Evolutionary conservation across 2,888 invertebrate species (phyloP).

Genomic region (Sarcophaga caerulescens): DNA sequence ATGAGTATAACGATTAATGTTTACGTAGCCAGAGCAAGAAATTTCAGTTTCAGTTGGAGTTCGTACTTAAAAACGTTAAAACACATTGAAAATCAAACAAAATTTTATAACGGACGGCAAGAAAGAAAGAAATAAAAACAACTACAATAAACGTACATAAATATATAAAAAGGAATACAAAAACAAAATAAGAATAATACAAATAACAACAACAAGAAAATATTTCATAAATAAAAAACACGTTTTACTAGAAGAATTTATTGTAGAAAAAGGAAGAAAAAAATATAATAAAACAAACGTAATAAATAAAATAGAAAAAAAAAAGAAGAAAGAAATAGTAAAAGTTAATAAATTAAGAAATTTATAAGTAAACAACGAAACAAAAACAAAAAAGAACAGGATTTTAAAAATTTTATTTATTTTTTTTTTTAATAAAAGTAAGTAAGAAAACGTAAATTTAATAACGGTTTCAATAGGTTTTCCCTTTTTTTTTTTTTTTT

Average conservation of each 20-base stretch:
- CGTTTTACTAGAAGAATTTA: constrained; percentile 52
- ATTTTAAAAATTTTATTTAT: not conserved
- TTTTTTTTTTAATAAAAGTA: constrained; percentile 36
- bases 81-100: constrained; percentile 54
- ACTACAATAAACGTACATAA: too few species aligned
- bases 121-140: not conserved
- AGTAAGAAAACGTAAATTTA: constrained; percentile 8
- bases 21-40: constrained; percentile 66
- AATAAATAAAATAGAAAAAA: constrained; percentile 24
- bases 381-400: constrained; percentile 9
- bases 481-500: not conserved
- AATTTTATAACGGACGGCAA: not conserved
- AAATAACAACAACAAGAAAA: constrained; percentile 30
- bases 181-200: constrained; percentile 24
- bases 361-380: not conserved
- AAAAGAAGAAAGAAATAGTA: not conserved
- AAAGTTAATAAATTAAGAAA: too few species aligned
- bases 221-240: constrained; percentile 41
- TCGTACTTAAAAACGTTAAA: constrained; percentile 68
- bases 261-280: constrained; percentile 22
- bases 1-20: constrained; percentile 49
- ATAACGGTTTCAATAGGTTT: not conserved
- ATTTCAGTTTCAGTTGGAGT: constrained; percentile 68
- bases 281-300: not conserved
- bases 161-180: constrained; percentile 36